Base-by-base conservation (phyloP, 2,113 vertebrate genomes). In the Podarcis cretensis region DNA sequence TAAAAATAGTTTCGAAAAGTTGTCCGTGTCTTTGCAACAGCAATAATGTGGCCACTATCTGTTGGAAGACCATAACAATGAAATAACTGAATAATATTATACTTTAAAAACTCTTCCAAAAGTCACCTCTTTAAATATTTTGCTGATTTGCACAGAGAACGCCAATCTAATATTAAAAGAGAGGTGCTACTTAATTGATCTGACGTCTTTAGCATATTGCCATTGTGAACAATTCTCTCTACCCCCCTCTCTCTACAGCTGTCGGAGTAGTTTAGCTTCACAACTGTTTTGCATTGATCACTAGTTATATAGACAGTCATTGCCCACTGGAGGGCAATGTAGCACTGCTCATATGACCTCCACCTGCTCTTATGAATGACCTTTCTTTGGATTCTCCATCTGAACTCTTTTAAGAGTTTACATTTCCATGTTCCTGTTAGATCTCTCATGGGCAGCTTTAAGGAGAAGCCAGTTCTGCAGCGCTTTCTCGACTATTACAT, bases 301-400 rank as follows among this genome's bases (percentile, higher is more conserved):
- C 87, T 87, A 48, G 43, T 40, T 71, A 85, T 86, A 1, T 23
- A 57, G 63, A 89, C 40, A 25, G 57, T 68, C 86, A 68, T 86
- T 93, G 91, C 77, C 96, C 97, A 96, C 96, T 95, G 95, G 97
- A 93, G 97, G 97, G 97, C 96, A 97, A 93, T 95, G 90, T 57
- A 93, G 95, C 92, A 95, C 96, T 92, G 65, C 91, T 92, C 66
- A 68, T 81, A 86, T 84, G 89, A 91, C 92, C 71, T 14, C 66
- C 0, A 2, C 27, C 80, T 3, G n/a, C 1, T 6, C 89, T 89
- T 21, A 84, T 89, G 35, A 90, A 16, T 10, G 73, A 90, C 90
- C 93, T 89, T 37, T 81, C 0, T 2, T 2, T 79, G 71, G 90
- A 9, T 81, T 91, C 91, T 85, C 68, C 69, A n/a, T 86, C 92